A percentile compares a stretch with the other conserved stretches of the same genome.
Evolutionary conservation across 2,797 vertebrate species (phyloP).

Genomic region (Psittacula echo): DNA sequence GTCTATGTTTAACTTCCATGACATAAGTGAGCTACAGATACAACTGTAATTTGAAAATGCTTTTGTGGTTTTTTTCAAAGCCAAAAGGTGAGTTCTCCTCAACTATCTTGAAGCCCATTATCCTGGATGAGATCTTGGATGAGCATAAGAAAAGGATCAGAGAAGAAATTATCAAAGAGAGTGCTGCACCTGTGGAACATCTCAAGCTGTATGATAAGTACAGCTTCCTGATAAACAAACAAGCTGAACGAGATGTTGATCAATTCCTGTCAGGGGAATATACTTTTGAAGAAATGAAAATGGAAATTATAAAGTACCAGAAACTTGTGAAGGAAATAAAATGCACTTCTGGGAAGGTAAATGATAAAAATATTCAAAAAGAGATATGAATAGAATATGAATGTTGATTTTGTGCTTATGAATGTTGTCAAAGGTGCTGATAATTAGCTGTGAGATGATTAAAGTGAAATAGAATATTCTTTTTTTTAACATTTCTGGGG

Average conservation of each 20-base stretch:
- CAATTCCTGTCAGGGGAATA: constrained; percentile 82
- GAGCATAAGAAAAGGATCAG: constrained; percentile 79
- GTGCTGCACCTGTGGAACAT: constrained; percentile 78
- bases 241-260: constrained; percentile 83
- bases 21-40: neutral
- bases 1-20: neutral
- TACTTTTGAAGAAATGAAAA: constrained; percentile 84
- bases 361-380: neutral
- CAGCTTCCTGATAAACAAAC: constrained; percentile 78
- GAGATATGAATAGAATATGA: neutral
- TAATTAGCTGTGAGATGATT: neutral
- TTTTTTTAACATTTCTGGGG: neutral
- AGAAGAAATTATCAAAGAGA: constrained; percentile 78
- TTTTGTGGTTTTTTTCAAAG: constrained; percentile 52
- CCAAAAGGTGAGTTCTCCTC: constrained; percentile 61
- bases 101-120: constrained; percentile 80
- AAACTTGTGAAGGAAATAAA: constrained; percentile 85
- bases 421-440: neutral
- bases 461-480: neutral
- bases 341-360: constrained; percentile 83
- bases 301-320: constrained; percentile 83
- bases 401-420: neutral
- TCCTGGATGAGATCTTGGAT: constrained; percentile 84
- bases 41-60: neutral
- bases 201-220: constrained; percentile 87